Percentiles rank a stretch among this genome's conserved stretches.
Conservation (phyloP, 2,797 vertebrate species). For the Chelidonichthys spinosus region DNA sequence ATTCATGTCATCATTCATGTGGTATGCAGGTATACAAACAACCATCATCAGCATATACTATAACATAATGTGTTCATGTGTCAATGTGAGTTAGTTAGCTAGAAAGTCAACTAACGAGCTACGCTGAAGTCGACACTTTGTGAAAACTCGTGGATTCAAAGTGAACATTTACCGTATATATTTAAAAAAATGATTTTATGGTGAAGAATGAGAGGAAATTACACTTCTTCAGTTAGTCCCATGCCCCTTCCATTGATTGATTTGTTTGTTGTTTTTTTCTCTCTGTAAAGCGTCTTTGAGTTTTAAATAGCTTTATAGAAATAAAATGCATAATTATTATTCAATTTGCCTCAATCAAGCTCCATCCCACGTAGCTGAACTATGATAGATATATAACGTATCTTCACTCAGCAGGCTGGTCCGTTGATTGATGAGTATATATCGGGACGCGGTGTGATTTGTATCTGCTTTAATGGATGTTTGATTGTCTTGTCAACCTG, state of each 20-base stretch:
- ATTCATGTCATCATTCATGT: not conserved
- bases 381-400: not conserved
- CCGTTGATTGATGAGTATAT: slow-evolving; percentile 39
- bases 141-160: not conserved
- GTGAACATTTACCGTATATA: not conserved
- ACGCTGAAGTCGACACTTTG: no score
- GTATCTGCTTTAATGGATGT: slow-evolving; percentile 45
- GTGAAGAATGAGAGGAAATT: not conserved
- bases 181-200: not conserved
- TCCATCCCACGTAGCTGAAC: not conserved
- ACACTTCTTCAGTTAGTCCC: no score
- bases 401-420: slow-evolving; percentile 10
- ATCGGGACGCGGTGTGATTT: slow-evolving; percentile 12
- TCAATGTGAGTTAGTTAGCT: not conserved
- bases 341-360: not conserved
- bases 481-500: slow-evolving; percentile 38
- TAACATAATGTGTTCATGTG: not conserved
- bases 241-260: no score
- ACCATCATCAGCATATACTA: not conserved
- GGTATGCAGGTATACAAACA: not conserved
- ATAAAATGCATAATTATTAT: no score
- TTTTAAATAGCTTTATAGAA: no score
- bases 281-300: no score
- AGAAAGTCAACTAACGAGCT: not conserved
- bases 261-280: no score